Evolutionary conservation across 2,888 invertebrate species (phyloP).

Genomic region (Chrysomela aeneicollis): DNA sequence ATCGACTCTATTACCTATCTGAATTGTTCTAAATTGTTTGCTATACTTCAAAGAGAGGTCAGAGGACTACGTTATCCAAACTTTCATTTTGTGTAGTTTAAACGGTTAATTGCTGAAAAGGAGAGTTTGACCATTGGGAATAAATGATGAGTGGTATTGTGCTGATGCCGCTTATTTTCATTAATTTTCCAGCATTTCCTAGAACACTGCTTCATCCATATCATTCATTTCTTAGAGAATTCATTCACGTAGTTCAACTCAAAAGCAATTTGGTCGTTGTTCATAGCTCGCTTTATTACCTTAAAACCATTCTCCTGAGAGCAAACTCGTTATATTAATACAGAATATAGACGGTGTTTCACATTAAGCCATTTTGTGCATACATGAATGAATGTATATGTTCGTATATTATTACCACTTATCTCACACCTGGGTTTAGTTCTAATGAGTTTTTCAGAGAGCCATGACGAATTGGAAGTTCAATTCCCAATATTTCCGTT

Average conservation of each 20-base stretch:
- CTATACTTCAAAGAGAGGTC: too few relatives aligned
- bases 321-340: neutral
- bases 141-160: too few relatives aligned
- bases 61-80: too few relatives aligned
- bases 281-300: neutral
- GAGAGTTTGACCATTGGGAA: too few relatives aligned
- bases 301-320: neutral
- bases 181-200: too few relatives aligned
- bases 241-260: neutral
- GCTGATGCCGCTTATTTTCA: too few relatives aligned
- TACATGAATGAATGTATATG: neutral
- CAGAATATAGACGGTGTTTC: conserved; percentile 3
- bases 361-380: conserved; percentile 1
- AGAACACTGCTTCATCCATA: too few relatives aligned
- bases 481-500: neutral
- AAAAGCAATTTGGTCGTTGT: neutral
- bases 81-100: too few relatives aligned
- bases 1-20: too few relatives aligned
- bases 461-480: neutral
- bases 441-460: neutral
- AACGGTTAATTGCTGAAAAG: too few relatives aligned
- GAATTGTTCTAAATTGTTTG: too few relatives aligned
- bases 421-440: neutral
- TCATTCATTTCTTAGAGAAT: neutral
- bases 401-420: neutral